These are phyloP conservation scores for Dryococelus australis DNA, from an alignment of 2,888 invertebrate species.

Conservation along the genomic window DNA sequence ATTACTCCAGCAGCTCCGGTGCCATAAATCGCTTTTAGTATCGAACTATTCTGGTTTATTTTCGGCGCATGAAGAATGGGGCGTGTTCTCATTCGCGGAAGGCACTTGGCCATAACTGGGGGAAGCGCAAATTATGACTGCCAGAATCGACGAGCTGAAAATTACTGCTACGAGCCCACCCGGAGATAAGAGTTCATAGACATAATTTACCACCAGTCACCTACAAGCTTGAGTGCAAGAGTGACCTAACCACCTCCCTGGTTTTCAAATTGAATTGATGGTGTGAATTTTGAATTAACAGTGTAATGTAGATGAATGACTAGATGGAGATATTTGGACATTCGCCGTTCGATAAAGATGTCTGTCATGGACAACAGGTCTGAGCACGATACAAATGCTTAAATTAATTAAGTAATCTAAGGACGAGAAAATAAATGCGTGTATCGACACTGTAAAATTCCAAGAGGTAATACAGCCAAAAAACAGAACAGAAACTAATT, in stretches of 20 bases:
- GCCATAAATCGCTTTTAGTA: conserved; percentile 11
- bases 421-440: too few relatives aligned
- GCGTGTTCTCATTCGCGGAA: not conserved
- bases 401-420: too few relatives aligned
- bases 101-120: not conserved
- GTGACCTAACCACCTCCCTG: not conserved
- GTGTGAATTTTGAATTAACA: too few relatives aligned
- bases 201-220: conserved; percentile 1
- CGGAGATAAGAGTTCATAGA: not conserved
- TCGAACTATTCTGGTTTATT: conserved; percentile 16
- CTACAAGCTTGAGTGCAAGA: not conserved
- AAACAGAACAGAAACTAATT: too few relatives aligned
- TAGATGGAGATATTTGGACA: too few relatives aligned
- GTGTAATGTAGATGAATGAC: too few relatives aligned
- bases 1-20: not conserved
- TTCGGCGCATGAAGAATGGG: not conserved
- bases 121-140: conserved; percentile 5
- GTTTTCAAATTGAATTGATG: too few relatives aligned
- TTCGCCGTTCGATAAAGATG: too few relatives aligned
- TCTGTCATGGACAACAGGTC: too few relatives aligned
- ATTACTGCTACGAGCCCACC: not conserved
- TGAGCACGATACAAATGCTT: too few relatives aligned
- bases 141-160: conserved; percentile 9
- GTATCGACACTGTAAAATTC: too few relatives aligned
- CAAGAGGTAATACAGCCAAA: too few relatives aligned